Evolutionary conservation across 2,888 invertebrate genomes (phyloP).

Genomic region (Bugulina stolonifera): DNA sequence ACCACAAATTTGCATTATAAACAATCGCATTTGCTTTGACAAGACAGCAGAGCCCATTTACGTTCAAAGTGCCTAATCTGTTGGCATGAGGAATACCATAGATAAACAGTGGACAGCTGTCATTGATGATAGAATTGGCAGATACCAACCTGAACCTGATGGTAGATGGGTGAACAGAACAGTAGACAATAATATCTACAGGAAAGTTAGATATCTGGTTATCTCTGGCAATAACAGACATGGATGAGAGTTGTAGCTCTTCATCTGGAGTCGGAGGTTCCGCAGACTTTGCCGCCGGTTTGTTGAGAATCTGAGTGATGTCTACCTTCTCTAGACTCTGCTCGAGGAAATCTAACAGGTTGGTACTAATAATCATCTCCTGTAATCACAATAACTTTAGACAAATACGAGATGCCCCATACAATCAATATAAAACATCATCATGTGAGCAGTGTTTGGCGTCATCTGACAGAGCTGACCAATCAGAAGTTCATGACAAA

Average conservation of each 20-base stretch:
- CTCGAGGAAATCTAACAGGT: slow-evolving; percentile 91
- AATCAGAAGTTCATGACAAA: too few species aligned
- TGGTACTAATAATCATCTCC: slow-evolving; percentile 94
- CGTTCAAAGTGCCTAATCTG: too few species aligned
- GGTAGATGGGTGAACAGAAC: slow-evolving; percentile 95
- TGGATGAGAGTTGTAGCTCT: slow-evolving; percentile 2
- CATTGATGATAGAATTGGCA: too few species aligned
- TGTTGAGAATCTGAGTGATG: background rate
- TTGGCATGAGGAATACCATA: too few species aligned
- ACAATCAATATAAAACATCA: background rate
- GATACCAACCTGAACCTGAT: slow-evolving; percentile 68
- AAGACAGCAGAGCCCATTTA: too few species aligned
- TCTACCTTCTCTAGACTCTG: slow-evolving; percentile 79
- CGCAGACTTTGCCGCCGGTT: background rate
- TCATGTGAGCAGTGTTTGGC: too few species aligned
- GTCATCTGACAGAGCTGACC: too few species aligned
- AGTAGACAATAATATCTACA: slow-evolving; percentile 95
- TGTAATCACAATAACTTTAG: slow-evolving; percentile 33
- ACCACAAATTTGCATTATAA: too few species aligned
- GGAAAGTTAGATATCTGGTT: slow-evolving; percentile 65
- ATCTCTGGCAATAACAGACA: slow-evolving; percentile 4
- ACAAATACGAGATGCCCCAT: background rate
- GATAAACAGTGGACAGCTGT: too few species aligned
- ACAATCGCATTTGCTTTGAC: too few species aligned
- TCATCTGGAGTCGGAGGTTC: background rate